Evolutionary conservation across 1,140 invertebrate genomes (phyloP).

Genomic region (Pseudomyrmex gracilis): DNA sequence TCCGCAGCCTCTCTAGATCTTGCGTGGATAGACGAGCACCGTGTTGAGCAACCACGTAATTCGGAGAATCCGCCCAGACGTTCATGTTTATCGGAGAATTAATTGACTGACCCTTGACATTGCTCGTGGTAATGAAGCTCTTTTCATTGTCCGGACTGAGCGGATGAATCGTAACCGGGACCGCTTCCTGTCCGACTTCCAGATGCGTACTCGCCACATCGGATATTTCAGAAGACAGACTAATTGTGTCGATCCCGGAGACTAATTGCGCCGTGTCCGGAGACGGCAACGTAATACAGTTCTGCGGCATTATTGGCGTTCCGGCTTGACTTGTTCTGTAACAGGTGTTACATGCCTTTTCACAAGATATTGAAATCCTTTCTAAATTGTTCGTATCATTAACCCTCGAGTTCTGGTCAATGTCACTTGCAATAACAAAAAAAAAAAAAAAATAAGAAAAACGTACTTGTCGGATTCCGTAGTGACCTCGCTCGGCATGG

Average conservation of each 20-base stretch:
- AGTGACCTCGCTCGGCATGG: constrained; percentile 85
- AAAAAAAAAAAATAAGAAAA: constrained; percentile 8
- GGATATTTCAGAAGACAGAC: constrained; percentile 77
- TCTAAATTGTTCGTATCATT: constrained; percentile 30
- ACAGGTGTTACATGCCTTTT: constrained; percentile 19
- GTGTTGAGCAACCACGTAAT: constrained; percentile 85
- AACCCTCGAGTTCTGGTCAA: too few relatives aligned
- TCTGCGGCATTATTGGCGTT: constrained; percentile 79
- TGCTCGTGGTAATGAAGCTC: constrained; percentile 64
- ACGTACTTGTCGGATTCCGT: constrained; percentile 82
- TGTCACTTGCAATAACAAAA: not conserved
- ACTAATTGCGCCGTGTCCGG: constrained; percentile 71
- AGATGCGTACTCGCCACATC: constrained; percentile 73
- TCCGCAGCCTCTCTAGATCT: constrained; percentile 94
- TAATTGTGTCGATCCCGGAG: constrained; percentile 72
- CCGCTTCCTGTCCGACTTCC: constrained; percentile 86
- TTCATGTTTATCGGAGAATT: constrained; percentile 87
- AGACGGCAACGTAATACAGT: constrained; percentile 74
- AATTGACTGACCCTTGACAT: constrained; percentile 76
- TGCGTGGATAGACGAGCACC: constrained; percentile 91
- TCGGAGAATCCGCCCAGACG: constrained; percentile 86
- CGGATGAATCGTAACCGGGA: constrained; percentile 87
- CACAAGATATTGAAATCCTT: not conserved
- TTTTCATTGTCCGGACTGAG: constrained; percentile 87
- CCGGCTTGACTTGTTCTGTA: constrained; percentile 82